Evolutionary conservation across 2,113 vertebrate species (phyloP).

Genomic region (Aleadryas rufinucha): DNA sequence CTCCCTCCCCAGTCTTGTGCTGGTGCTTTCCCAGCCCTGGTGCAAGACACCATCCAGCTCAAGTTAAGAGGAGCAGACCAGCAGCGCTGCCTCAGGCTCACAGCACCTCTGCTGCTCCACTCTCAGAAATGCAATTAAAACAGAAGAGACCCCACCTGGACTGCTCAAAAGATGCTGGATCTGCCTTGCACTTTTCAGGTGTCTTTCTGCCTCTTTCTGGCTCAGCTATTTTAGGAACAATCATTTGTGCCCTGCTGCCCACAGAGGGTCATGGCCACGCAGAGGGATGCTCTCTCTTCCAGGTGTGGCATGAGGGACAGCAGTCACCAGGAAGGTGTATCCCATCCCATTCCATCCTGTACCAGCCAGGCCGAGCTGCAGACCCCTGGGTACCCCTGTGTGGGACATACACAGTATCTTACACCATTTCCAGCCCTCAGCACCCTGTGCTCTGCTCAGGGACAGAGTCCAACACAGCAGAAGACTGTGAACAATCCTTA

Average conservation of each 20-base stretch:
- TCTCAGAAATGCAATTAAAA: neutral
- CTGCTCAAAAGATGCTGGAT: neutral
- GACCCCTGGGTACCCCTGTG: neutral
- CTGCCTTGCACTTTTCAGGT: neutral
- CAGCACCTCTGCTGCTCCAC: fast-evolving
- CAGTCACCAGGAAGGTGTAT: neutral
- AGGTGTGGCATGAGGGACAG: neutral
- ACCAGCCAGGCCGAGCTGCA: neutral
- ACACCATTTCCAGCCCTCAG: neutral
- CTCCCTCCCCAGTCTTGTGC: fast-evolving
- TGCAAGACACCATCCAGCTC: neutral
- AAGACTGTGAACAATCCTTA: fast-evolving
- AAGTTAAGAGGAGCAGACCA: fast-evolving
- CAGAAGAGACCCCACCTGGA: neutral
- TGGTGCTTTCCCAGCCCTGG: neutral
- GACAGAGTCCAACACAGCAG: neutral
- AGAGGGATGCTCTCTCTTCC: neutral
- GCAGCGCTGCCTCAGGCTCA: neutral
- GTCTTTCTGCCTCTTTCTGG: neutral
- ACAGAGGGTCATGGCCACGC: fast-evolving
- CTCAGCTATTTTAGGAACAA: neutral
- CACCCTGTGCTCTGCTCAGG: neutral
- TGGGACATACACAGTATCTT: neutral
- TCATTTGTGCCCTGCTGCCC: neutral
- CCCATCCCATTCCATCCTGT: neutral